Conservation (phyloP, 1,140 invertebrate genomes). For the Batillaria attramentaria region DNA sequence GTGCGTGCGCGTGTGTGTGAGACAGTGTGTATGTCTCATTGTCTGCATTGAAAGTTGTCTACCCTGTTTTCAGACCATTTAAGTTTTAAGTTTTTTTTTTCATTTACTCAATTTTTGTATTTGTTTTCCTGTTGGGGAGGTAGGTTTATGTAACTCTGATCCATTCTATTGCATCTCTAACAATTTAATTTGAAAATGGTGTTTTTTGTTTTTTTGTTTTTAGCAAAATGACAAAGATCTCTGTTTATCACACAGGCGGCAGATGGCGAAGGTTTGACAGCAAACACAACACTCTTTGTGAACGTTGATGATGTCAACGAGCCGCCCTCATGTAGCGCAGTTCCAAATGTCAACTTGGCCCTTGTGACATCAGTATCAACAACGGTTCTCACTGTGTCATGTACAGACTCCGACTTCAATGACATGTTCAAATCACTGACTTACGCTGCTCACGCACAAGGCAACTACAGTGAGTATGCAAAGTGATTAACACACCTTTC, state of each 20-base stretch:
- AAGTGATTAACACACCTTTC: no score
- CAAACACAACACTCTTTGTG: neutral
- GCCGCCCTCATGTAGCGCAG: neutral
- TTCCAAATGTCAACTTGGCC: neutral
- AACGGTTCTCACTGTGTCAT: neutral
- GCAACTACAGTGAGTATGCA: neutral
- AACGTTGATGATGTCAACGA: constrained; percentile 4
- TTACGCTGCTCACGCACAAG: neutral
- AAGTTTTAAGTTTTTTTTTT: neutral
- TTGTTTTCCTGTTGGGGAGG: no score
- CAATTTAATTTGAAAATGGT: no score
- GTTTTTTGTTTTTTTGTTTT: no score
- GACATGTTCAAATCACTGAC: neutral
- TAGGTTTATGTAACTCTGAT: no score
- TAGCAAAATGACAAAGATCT: no score
- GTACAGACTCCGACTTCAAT: neutral
- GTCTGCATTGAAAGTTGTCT: no score
- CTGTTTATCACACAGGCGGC: no score
- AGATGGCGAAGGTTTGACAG: neutral
- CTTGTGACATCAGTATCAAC: neutral
- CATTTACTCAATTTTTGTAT: neutral
- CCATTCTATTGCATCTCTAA: no score
- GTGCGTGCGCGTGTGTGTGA: neutral
- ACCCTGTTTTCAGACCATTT: no score
- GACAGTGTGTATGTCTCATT: neutral